phyloP scores from a whole-genome alignment of 2,797 vertebrate genomes.

The Phrynocephalus vlangalii region DNA sequence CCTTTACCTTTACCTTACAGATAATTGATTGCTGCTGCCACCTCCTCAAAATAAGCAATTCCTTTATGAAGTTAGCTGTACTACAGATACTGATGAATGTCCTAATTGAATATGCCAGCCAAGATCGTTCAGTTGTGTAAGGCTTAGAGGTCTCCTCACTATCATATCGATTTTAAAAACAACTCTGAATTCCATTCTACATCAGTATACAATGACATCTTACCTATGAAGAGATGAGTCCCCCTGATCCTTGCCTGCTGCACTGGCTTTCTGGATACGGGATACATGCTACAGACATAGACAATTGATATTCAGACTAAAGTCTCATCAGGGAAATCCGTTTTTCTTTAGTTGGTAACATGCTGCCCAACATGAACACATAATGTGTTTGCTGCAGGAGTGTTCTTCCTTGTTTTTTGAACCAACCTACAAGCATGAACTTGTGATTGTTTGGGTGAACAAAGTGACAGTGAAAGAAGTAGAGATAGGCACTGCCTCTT shows the following conservation, averaged over 20 bases:
- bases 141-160: background rate
- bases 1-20: background rate
- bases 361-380: background rate
- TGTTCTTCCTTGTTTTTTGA: no score
- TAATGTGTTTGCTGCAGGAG: background rate
- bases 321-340: background rate
- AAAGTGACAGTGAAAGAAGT: no score
- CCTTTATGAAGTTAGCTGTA: background rate
- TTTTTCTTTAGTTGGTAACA: background rate
- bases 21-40: background rate
- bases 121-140: background rate
- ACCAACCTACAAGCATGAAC: no score
- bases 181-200: background rate
- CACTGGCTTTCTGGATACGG: background rate
- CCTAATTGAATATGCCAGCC: background rate
- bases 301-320: background rate
- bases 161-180: background rate
- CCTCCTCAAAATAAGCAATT: background rate
- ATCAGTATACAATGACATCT: slow-evolving; percentile 9
- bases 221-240: slow-evolving; percentile 43
- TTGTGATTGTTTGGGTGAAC: no score
- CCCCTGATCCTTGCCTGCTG: background rate
- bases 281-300: slow-evolving; percentile 57
- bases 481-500: no score
- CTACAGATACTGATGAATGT: background rate